These are phyloP conservation scores for Burhinus bistriatus DNA, from an alignment of 2,113 vertebrate species.

Conservation along the genomic window DNA sequence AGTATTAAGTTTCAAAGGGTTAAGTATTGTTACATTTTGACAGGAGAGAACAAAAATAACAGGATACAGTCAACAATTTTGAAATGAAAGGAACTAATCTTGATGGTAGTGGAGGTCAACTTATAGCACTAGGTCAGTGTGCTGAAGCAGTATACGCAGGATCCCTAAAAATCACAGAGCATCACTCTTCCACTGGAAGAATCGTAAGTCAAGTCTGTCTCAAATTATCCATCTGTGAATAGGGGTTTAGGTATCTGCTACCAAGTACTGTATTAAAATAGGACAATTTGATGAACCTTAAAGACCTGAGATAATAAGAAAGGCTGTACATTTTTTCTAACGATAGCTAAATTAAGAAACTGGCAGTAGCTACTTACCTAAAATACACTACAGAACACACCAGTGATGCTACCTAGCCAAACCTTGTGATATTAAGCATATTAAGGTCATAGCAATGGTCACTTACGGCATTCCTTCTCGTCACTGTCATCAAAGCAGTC, in stretches of 20 bases:
- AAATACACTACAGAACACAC: neutral
- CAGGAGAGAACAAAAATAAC: neutral
- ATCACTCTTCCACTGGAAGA: neutral
- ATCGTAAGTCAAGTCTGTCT: neutral
- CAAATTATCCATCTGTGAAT: neutral
- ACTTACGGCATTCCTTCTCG: conserved; percentile 96
- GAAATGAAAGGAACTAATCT: neutral
- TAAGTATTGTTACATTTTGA: neutral
- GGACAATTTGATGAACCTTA: neutral
- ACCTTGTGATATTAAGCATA: neutral
- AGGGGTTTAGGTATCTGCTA: neutral
- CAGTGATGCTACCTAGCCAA: neutral
- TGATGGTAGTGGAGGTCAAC: neutral
- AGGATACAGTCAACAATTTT: neutral
- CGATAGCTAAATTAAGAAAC: neutral
- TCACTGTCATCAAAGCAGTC: conserved; percentile 96
- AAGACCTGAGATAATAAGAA: neutral
- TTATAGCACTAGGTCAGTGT: neutral
- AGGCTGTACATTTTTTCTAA: neutral
- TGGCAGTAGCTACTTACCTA: neutral
- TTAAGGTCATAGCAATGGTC: neutral
- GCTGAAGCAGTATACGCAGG: neutral
- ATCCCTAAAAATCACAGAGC: neutral
- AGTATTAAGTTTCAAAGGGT: neutral
- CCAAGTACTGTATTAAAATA: neutral